Base-by-base conservation (phyloP, 1,140 invertebrate genomes). In the Drosophila varians region DNA sequence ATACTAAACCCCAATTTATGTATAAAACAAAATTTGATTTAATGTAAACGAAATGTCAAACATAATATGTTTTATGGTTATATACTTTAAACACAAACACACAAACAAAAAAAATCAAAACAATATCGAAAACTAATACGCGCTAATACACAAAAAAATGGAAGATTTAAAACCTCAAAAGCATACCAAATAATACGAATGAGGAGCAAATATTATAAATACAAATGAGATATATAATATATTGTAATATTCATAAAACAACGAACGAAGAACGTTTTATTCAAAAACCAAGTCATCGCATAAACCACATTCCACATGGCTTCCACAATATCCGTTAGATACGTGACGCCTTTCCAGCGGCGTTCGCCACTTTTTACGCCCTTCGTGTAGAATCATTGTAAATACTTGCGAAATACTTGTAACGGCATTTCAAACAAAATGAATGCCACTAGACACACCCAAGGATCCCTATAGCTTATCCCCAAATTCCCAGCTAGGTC, bases 11-110 rank as follows among this genome's bases (percentile, higher is more conserved):
- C 53, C 23, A 66, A 48, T 76, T 78, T 69, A 86, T 86, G 75
- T 84, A 79, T 49, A 75, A 83, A 45, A 64, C 54, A 28, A 84
- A 84, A 75, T 75, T 76, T 76, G 28, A 86, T 84, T 79, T 68
- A 80, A 84, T 80, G 73, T 73, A 80, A 84, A 38, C 62, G 47
- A 76, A 80, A 79, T 84, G 80, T 84, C 56, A 84, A 86, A 80
- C 55, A 68, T 86, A 86, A 68, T 86, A 86, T 86, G 78, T 74
- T 82, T 55, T 79, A 77, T 69, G 75, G 69, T 73, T 79, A 82
- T 82, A 76, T 66, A 74, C 68, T 64, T 84, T 84, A 73, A 62
- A 69, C 52, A 57, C 51, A 45, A 73, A 40, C 23, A 60, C 19
- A 68, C 40, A 66, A 68, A n/a, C n/a, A n/a, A 19, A 26, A 51